Percentiles rank a stretch among this genome's conserved stretches.
Conservation (phyloP, 2,888 invertebrate species). For the Tetranychus piercei region DNA sequence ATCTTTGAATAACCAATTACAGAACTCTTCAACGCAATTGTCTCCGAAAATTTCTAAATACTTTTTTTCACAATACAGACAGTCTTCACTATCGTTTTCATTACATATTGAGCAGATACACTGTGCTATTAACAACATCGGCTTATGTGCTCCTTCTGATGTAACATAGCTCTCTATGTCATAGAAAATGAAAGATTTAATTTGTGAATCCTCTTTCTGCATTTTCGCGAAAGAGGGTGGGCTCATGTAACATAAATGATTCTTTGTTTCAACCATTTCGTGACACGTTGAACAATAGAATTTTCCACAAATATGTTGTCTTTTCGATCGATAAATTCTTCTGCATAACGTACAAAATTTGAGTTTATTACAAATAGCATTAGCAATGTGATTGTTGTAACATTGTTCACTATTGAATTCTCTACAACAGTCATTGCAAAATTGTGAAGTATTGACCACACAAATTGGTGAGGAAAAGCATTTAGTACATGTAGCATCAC, state of each 20-base stretch:
- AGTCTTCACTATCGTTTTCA: neutral
- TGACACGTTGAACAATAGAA: neutral
- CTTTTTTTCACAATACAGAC: neutral
- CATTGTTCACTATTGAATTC: neutral
- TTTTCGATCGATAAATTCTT: neutral
- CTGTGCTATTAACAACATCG: neutral
- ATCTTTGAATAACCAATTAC: neutral
- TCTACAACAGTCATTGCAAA: neutral
- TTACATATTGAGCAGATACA: neutral
- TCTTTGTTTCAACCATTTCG: neutral
- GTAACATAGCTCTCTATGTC: neutral
- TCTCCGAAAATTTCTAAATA: neutral
- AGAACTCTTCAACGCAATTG: neutral
- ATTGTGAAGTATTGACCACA: neutral
- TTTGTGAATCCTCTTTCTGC: neutral
- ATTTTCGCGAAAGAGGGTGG: neutral
- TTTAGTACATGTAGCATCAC: neutral
- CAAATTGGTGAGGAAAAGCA: neutral
- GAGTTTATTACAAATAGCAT: neutral
- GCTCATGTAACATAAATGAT: neutral
- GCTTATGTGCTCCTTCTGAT: neutral
- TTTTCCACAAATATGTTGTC: neutral
- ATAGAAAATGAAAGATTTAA: neutral
- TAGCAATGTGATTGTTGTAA: neutral
- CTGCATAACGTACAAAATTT: neutral